Base-by-base conservation (phyloP, 2,888 invertebrate species). In the Ommatoiulus sabulosus region DNA sequence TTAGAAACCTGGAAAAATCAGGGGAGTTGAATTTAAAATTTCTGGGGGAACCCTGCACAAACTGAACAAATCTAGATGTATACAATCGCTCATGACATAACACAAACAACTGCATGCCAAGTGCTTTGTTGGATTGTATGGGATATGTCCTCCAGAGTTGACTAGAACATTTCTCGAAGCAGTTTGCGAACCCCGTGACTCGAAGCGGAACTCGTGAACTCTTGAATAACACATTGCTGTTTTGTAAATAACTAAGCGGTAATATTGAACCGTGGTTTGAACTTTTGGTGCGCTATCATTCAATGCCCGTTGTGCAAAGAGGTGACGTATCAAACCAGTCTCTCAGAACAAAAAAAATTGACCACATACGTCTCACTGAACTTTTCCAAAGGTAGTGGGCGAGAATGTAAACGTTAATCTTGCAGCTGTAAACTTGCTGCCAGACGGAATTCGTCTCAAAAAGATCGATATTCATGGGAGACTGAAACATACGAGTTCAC, bases 251-350 rank as follows among this genome's bases (percentile, higher is more conserved):
- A 72, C 24, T 24, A 24, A n/a, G 24, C 72, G 24, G 24, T n/a
- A n/a, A 72, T 72, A 24, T 72, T n/a, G 24, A 24, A 72, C 63
- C n/a, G 63, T 63, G n/a, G 63, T 20, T 63, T 72, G 72, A 72
- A 72, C 72, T 72, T 72, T 72, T 72, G 24, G 72, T 72, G 72
- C n/a, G 72, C 24, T 72, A 24, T 10, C 72, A 72, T 72, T 72
- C 72, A 72, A 24, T 24, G 24, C 72, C 72, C 7, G 24, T n/a
- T 72, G 24, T 72, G 24, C 5, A 63, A 63, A 63, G n/a, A 72
- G 20, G 24, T 72, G 72, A 20, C 72, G 24, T 72, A 24, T 24
- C 24, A 72, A 72, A 72, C 72, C 24, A 72, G 24, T 24, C 72
- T 72, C 1, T 1, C 24, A 12, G 12, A 52, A 17, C 24, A 72